A percentile compares a stretch with the other conserved stretches of the same genome.
Evolutionary conservation across 2,888 invertebrate species (phyloP).

Genomic region (Micoletzkya japonica): DNA sequence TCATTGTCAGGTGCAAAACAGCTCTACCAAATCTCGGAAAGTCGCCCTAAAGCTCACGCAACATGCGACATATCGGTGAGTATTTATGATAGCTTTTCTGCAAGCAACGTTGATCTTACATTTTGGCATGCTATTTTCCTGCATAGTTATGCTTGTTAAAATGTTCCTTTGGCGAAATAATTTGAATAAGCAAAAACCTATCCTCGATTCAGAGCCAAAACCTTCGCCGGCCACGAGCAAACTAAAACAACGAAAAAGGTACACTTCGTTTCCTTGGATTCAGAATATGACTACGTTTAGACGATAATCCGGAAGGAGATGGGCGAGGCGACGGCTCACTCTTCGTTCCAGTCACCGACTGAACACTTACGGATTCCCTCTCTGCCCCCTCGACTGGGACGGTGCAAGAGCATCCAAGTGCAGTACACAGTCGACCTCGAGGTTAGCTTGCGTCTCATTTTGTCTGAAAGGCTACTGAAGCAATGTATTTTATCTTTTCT

Average conservation of each 20-base stretch:
- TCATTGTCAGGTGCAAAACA: conserved; percentile 24
- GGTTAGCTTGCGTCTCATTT: conserved; percentile 36
- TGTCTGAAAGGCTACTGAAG: not conserved
- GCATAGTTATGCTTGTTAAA: too few relatives aligned
- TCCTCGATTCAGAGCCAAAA: conserved; percentile 61
- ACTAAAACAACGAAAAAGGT: conserved; percentile 47
- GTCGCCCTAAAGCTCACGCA: conserved; percentile 38
- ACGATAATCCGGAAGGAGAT: conserved; percentile 25
- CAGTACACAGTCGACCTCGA: conserved; percentile 58
- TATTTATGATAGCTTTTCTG: not conserved
- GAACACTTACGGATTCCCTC: conserved; percentile 54
- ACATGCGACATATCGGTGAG: conserved; percentile 43
- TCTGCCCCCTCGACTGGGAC: conserved; percentile 56
- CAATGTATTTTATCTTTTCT: too few relatives aligned
- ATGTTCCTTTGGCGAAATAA: too few relatives aligned
- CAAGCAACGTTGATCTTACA: not conserved
- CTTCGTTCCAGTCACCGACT: conserved; percentile 38
- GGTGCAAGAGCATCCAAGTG: conserved; percentile 60
- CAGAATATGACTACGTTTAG: not conserved
- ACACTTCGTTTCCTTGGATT: conserved; percentile 28
- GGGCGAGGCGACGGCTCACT: conserved; percentile 37
- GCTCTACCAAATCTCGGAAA: conserved; percentile 23
- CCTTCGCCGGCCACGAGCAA: conserved; percentile 61
- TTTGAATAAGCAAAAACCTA: too few relatives aligned
- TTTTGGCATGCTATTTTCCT: not conserved